phyloP scores from a whole-genome alignment of 2,797 vertebrate species.

The Platyrinchus mystaceus region DNA sequence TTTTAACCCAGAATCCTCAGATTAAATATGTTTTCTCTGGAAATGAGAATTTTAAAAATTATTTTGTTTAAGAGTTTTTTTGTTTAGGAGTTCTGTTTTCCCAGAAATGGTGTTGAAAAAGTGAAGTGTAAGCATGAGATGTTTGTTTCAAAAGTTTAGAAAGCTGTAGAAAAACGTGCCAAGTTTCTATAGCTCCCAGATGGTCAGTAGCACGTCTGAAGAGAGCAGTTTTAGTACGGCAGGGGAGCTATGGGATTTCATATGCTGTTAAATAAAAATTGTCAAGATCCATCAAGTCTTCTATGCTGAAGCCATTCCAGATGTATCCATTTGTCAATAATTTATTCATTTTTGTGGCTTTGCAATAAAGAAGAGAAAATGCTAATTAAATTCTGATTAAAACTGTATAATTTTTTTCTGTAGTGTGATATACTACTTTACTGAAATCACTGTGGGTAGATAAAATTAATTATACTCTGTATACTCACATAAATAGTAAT shows the following conservation, averaged over 20 bases:
- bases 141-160: neutral
- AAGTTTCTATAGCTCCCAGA: constrained; percentile 1
- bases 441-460: neutral
- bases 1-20: neutral
- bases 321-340: neutral
- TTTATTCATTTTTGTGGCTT: neutral
- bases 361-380: neutral
- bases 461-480: neutral
- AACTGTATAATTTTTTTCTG: neutral
- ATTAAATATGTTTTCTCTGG: neutral
- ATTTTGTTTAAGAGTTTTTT: neutral
- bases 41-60: neutral
- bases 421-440: neutral
- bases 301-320: neutral
- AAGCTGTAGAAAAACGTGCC: neutral
- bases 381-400: neutral
- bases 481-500: neutral
- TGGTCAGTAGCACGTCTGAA: neutral
- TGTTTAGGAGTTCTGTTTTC: neutral
- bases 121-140: neutral
- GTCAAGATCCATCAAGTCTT: neutral
- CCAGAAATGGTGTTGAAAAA: constrained; percentile 9
- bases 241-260: neutral
- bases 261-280: neutral
- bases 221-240: neutral